Conservation (phyloP, 1,140 invertebrate species). For the Eumeta japonica region DNA sequence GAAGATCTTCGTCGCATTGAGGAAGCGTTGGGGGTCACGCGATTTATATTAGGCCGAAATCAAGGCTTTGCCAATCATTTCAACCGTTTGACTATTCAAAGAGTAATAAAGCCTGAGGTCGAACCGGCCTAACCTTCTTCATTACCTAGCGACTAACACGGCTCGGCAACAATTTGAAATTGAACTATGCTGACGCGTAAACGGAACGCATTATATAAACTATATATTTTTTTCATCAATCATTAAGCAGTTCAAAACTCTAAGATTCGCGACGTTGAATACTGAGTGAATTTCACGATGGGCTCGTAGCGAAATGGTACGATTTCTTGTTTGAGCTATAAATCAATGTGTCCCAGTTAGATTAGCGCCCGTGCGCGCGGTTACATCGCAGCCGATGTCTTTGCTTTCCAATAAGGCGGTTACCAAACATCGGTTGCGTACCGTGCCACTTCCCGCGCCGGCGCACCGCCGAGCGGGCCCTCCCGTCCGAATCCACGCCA, state of each 20-base stretch:
- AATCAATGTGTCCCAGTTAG: slow-evolving; percentile 48
- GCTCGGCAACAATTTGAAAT: neutral
- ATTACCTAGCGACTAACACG: slow-evolving; percentile 8
- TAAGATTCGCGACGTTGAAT: too few relatives aligned
- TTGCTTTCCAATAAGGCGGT: slow-evolving; percentile 35
- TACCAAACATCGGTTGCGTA: slow-evolving; percentile 31
- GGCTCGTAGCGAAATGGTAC: slow-evolving; percentile 44
- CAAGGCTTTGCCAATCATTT: slow-evolving; percentile 48
- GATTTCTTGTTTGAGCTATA: slow-evolving; percentile 46
- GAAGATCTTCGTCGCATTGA: too few relatives aligned
- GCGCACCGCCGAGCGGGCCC: too few relatives aligned
- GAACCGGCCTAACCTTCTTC: slow-evolving; percentile 21
- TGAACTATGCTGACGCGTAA: neutral
- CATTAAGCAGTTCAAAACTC: too few relatives aligned
- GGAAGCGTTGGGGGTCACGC: slow-evolving; percentile 37
- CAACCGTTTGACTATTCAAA: slow-evolving; percentile 43
- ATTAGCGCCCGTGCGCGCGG: slow-evolving; percentile 34
- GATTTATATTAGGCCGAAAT: slow-evolving; percentile 48
- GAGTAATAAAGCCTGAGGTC: slow-evolving; percentile 41
- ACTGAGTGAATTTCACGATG: too few relatives aligned
- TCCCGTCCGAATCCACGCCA: too few relatives aligned
- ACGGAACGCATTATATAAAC: too few relatives aligned
- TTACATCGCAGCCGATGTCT: slow-evolving; percentile 27
- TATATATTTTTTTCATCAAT: too few relatives aligned
- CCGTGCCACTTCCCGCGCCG: neutral